Percentiles rank a stretch among this genome's conserved stretches.
Conservation (phyloP, 2,888 invertebrate species). For the Scaeva pyrastri region DNA sequence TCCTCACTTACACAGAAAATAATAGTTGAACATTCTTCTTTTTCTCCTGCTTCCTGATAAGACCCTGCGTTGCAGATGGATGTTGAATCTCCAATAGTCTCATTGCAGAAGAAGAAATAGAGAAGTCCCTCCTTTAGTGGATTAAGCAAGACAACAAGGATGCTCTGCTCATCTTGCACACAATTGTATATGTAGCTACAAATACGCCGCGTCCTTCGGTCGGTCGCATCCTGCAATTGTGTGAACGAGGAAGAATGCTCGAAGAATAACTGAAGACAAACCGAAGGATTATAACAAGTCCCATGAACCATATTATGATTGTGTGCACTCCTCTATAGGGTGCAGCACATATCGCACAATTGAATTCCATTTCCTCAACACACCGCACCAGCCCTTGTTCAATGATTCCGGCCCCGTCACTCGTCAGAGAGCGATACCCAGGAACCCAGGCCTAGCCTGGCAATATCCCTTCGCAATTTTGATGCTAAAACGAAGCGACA, state of each 20-base stretch:
- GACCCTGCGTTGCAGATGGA: background rate
- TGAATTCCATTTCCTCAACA: conserved; percentile 53
- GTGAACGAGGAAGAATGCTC: conserved; percentile 37
- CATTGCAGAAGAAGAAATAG: background rate
- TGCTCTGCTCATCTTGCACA: conserved; percentile 20
- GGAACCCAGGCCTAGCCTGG: too few relatives aligned
- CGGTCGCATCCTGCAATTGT: conserved; percentile 51
- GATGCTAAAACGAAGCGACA: conserved; percentile 3
- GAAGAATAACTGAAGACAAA: conserved; percentile 22
- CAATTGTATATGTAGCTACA: background rate
- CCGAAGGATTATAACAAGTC: conserved; percentile 60
- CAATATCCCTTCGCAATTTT: conserved; percentile 14
- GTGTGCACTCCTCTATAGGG: conserved; percentile 30
- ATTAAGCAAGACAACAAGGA: conserved; percentile 52
- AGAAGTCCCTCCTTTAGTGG: conserved; percentile 5
- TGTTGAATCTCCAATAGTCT: conserved; percentile 6
- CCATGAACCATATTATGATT: conserved; percentile 36
- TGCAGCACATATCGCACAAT: conserved; percentile 48
- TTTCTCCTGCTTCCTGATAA: background rate
- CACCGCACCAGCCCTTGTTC: conserved; percentile 40
- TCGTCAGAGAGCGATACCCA: background rate
- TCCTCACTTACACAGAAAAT: conserved; percentile 53
- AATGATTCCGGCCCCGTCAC: conserved; percentile 39
- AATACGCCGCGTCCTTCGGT: too few relatives aligned
- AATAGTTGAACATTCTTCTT: conserved; percentile 59